Percentiles rank a stretch among this genome's conserved stretches.
Evolutionary conservation across 2,797 vertebrate species (phyloP).

Genomic region (Nasua narica): DNA sequence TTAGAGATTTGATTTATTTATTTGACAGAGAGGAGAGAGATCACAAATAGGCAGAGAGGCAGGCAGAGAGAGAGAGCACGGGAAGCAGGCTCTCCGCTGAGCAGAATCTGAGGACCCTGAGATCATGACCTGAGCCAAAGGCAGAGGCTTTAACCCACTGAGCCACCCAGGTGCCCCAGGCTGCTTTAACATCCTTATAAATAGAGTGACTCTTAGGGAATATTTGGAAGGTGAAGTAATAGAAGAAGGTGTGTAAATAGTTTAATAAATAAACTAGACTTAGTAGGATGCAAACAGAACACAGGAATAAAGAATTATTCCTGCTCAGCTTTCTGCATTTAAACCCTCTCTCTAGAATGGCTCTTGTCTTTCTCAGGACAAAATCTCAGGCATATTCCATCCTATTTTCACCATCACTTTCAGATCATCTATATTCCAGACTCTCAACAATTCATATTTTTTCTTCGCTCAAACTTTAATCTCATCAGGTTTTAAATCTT

Average conservation of each 20-base stretch:
- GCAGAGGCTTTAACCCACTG: too few species aligned
- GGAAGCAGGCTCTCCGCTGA: too few species aligned
- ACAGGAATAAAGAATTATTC: too few species aligned
- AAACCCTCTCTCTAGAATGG: background rate
- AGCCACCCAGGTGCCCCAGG: too few species aligned
- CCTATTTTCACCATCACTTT: background rate
- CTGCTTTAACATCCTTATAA: background rate
- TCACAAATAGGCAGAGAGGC: too few species aligned
- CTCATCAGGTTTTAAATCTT: background rate
- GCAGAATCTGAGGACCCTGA: too few species aligned
- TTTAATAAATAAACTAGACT: background rate
- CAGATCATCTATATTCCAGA: background rate
- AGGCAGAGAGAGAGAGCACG: too few species aligned
- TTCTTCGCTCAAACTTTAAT: background rate
- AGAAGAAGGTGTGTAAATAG: background rate
- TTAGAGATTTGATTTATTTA: too few species aligned
- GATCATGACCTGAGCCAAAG: too few species aligned
- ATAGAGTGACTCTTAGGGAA: background rate
- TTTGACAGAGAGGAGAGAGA: too few species aligned
- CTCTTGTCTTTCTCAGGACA: background rate
- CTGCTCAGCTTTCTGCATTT: background rate
- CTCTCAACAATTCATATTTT: background rate
- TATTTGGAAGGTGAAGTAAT: background rate
- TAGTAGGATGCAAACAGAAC: background rate
- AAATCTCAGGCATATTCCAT: background rate